phyloP scores from a whole-genome alignment of 2,888 invertebrate genomes.

The Polylopha cassiicola region DNA sequence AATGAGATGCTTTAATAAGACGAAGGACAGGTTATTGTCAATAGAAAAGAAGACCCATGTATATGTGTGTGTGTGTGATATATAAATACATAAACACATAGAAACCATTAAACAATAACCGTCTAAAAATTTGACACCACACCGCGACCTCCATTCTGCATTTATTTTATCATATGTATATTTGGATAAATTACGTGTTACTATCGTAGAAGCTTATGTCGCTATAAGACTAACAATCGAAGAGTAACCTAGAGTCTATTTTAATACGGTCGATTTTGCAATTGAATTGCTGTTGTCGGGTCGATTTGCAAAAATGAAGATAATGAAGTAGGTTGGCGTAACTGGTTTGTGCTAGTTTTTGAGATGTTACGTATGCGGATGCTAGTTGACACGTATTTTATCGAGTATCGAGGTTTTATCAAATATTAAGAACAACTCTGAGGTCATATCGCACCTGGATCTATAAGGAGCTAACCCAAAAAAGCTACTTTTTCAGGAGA shows the following conservation, averaged over 20 bases:
- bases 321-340: slow-evolving; percentile 60
- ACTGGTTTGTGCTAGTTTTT: slow-evolving; percentile 48
- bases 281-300: slow-evolving; percentile 31
- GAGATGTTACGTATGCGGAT: slow-evolving; percentile 40
- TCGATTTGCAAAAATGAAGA: slow-evolving; percentile 65
- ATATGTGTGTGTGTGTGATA: no score
- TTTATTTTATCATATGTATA: slow-evolving; percentile 56
- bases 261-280: slow-evolving; percentile 23
- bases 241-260: slow-evolving; percentile 10
- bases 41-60: no score
- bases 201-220: slow-evolving; percentile 30
- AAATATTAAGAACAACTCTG: background rate
- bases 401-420: background rate
- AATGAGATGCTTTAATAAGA: no score
- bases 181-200: slow-evolving; percentile 52
- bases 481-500: no score
- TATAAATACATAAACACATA: background rate
- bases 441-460: no score
- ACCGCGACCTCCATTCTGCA: slow-evolving; percentile 55
- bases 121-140: slow-evolving; percentile 40
- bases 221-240: slow-evolving; percentile 4
- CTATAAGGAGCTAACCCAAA: no score
- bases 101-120: slow-evolving; percentile 12
- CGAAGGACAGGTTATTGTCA: no score
- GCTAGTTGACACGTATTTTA: background rate